Base-by-base conservation (phyloP, 2,113 vertebrate species). In the Bubo bubo region DNA sequence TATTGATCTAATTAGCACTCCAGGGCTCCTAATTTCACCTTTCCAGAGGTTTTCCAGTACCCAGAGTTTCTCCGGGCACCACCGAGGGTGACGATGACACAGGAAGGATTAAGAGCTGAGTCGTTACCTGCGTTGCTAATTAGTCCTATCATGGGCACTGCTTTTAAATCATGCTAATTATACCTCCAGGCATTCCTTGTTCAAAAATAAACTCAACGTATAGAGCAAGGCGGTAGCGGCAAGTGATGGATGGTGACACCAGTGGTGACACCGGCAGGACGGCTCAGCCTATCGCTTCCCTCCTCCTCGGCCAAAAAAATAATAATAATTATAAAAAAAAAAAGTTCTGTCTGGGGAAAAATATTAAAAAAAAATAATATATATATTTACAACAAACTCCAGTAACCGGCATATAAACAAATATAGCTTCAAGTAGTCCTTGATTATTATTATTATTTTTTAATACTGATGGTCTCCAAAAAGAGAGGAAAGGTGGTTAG, bases 371-470 rank as follows among this genome's bases (percentile, higher is more conserved):
- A 93, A 89, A 95, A 72, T 9, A 74, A 52, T 85, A 94, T 92
- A 79, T 55, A 73, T 98, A 98, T 98, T 98, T 98, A 98, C 98
- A 98, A 63, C 53, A 94, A 97, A 98, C 96, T 98, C 97, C 97
- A 98, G 95, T 96, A 98, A 98, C 93, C 75, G 98, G 97, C 98
- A 95, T 95, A 98, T 97, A 96, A 98, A 97, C 93, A 96, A 92
- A 97, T 97, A 97, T 90, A 97, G 97, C 95, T 99, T 99, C 98
- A 98, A 98, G 98, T 98, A 98, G 97, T 98, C 97, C 95, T 98
- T 89, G 83, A 90, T 96, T 80, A 97, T 98, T 98, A 98, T 98
- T 97, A 97, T 98, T 98, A 97, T 97, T 91, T 95, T 98, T 98
- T 99, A 99, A 99, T 98, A 99, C 98, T 99, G 98, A 98, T 97